Percentiles rank a stretch among this genome's conserved stretches.
phyloP scores from a whole-genome alignment of 1,140 invertebrate genomes.

The Cepaea nemoralis region DNA sequence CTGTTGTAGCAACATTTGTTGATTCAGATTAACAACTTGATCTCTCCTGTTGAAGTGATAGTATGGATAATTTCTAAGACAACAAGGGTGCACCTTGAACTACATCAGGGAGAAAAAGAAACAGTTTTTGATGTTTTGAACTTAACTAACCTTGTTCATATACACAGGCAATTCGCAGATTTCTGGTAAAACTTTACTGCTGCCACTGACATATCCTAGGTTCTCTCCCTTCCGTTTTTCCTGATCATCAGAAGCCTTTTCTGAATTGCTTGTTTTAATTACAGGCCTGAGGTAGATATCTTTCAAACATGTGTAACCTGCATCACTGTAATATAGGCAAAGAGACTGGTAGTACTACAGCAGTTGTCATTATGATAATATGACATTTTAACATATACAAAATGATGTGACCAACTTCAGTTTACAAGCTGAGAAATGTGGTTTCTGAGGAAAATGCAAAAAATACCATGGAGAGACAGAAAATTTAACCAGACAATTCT shows the following conservation, averaged over 20 bases:
- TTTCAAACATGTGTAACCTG: conserved; percentile 7
- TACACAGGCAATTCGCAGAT: conserved; percentile 64
- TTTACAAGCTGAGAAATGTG: too few species aligned
- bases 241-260: background rate
- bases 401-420: too few species aligned
- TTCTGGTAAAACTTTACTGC: conserved; percentile 40
- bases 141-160: conserved; percentile 64
- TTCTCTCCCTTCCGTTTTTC: background rate
- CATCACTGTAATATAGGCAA: conserved; percentile 4
- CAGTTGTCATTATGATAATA: too few species aligned
- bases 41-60: background rate
- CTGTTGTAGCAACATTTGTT: too few species aligned
- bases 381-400: too few species aligned
- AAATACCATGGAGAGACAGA: too few species aligned
- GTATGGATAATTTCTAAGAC: background rate
- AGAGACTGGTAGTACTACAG: background rate
- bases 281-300: conserved; percentile 43
- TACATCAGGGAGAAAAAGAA: background rate
- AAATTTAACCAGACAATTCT: too few species aligned
- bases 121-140: background rate
- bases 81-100: background rate
- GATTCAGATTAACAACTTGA: background rate
- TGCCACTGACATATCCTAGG: background rate
- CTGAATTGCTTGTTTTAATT: conserved; percentile 17
- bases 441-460: too few species aligned